A percentile compares a stretch with the other conserved stretches of the same genome.
Conservation (phyloP, 2,888 invertebrate species). For the Noctua janthe region DNA sequence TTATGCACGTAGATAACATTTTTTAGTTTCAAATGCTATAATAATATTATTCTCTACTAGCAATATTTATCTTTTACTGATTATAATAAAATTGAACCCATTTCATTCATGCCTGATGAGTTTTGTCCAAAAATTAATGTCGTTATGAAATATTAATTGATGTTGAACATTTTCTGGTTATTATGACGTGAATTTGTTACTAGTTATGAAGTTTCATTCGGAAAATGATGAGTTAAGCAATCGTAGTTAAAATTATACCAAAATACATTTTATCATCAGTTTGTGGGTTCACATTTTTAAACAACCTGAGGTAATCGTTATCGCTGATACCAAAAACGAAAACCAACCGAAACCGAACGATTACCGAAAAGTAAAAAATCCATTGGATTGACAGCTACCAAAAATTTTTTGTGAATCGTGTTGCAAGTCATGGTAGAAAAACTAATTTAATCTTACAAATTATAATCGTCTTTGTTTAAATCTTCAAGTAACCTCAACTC, state of each 20-base stretch:
- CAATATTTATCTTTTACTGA: slow-evolving; percentile 16
- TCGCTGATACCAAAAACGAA: too few relatives aligned
- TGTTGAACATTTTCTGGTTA: neutral
- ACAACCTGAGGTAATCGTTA: neutral
- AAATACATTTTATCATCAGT: neutral
- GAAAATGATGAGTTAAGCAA: neutral
- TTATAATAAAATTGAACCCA: neutral
- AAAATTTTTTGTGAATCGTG: neutral
- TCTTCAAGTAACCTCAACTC: neutral
- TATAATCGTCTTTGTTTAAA: neutral
- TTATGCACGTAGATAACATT: slow-evolving; percentile 46
- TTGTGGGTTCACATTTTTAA: neutral
- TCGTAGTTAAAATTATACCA: neutral
- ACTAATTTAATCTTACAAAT: neutral
- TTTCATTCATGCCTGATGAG: slow-evolving; percentile 9
- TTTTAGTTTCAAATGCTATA: slow-evolving; percentile 31
- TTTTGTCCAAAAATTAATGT: slow-evolving; percentile 14
- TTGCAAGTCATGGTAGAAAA: neutral
- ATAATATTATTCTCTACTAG: slow-evolving; percentile 24
- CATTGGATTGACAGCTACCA: neutral
- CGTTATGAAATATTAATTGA: slow-evolving; percentile 11
- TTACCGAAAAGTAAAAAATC: neutral
- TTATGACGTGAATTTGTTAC: neutral
- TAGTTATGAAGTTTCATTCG: neutral
- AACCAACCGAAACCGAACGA: too few relatives aligned